Base-by-base conservation (phyloP, 2,797 vertebrate species). In the Brotogeris chrysoptera region DNA sequence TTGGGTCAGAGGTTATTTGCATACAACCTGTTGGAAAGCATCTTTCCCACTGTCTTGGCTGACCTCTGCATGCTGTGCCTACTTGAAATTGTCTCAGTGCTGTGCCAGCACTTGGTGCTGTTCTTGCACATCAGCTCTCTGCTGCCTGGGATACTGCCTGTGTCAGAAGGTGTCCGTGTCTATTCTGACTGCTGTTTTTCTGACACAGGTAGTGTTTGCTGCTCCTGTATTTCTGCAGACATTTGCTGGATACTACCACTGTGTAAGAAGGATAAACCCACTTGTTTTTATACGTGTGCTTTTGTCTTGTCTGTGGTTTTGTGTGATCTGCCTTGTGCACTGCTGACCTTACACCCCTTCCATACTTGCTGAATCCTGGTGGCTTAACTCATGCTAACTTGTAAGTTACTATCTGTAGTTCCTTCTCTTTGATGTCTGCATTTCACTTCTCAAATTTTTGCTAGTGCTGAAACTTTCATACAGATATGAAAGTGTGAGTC, bases 51-150 rank as follows among this genome's bases (percentile, higher is more conserved):
- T 18, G 53, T 20, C 47, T 57, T 4, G 55, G 47, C 47, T 50
- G 84, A 23, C 2, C 17, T 25, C 44, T 12, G 4, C 16, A 1
- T 1, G 3, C 20, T 43, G 55, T 10, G 17, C 19, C 46, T 59
- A 7, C 28, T 0, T 5, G 36, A 23, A 32, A 9, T 1, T 18
- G 10, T 71, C 27, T 34, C 0, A 3, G 28, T 20, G 0, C 28
- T 6, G 34, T 16, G 77, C 23, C 1, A 5, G 44, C 10, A 6
- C 10, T 24, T 4, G 36, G 1, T 16, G 71, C 53, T 43, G 5
- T 30, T 77, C 79, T 43, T 5, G 6, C 3, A 1, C 53, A 7
- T 7, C 52, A 13, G 17, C 50, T 53, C 18, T 39, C 59, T 46
- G 59, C 63, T 47, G 36, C 36, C 55, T 1, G 0, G 69, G 55